phyloP scores from a whole-genome alignment of 1,140 invertebrate species.

The Limonius californicus region DNA sequence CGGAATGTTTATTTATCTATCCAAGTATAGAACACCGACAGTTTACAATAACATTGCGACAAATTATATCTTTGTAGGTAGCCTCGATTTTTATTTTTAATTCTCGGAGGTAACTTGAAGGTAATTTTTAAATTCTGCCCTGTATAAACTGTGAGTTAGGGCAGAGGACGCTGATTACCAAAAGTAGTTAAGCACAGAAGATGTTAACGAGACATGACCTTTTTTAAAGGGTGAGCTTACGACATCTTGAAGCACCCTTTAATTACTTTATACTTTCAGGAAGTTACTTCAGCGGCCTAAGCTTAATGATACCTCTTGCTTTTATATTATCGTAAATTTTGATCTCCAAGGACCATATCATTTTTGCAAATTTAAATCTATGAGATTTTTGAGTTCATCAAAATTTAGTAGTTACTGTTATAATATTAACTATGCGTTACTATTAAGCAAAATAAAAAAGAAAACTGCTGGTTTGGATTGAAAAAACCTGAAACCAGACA shows the following conservation, averaged over 20 bases:
- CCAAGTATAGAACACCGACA: neutral
- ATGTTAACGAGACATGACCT: neutral
- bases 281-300: neutral
- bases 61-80: neutral
- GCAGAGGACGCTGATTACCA: no score
- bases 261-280: constrained; percentile 6
- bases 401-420: no score
- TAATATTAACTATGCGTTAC: no score
- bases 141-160: no score
- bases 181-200: neutral
- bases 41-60: neutral
- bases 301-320: no score
- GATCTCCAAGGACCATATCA: neutral
- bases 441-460: no score
- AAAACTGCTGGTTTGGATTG: no score
- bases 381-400: no score
- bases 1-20: constrained; percentile 9
- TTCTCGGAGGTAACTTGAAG: no score
- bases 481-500: no score
- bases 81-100: neutral
- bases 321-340: neutral
- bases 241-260: neutral
- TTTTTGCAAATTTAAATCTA: neutral
- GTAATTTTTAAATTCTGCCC: no score
- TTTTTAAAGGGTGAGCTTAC: neutral